phyloP scores from a whole-genome alignment of 2,113 vertebrate species.

The Pachyramphus minor region DNA sequence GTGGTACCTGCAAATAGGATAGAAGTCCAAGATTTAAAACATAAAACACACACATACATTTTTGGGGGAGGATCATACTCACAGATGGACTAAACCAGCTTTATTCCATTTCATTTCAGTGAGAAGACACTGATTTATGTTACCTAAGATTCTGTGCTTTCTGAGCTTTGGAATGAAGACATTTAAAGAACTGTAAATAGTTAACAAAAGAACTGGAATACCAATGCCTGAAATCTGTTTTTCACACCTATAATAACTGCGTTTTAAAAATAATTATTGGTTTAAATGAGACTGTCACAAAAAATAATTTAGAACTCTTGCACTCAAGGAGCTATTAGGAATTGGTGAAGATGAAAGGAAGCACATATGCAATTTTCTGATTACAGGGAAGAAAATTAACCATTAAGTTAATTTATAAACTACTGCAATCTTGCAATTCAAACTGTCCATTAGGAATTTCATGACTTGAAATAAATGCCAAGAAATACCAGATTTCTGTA shows the following conservation, averaged over 20 bases:
- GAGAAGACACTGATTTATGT: not conserved
- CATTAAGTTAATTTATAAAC: not conserved
- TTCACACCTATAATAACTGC: not conserved
- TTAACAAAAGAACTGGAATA: not conserved
- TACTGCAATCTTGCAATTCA: not conserved
- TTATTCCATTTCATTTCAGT: not conserved
- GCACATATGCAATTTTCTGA: not conserved
- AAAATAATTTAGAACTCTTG: not conserved
- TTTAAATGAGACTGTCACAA: not conserved
- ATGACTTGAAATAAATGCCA: not conserved
- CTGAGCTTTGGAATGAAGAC: not conserved
- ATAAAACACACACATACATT: not conserved
- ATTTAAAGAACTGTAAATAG: not conserved
- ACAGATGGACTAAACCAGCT: not conserved
- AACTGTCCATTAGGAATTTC: not conserved
- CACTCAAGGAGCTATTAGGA: not conserved
- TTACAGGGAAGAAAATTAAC: not conserved
- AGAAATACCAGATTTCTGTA: not conserved
- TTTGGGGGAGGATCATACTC: not conserved
- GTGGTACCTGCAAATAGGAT: slow-evolving; percentile 87
- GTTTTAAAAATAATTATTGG: not conserved
- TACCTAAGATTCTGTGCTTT: not conserved
- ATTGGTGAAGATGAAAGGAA: not conserved
- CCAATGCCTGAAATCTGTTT: not conserved
- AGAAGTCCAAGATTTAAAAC: slow-evolving; percentile 55